Evolutionary conservation across 2,113 vertebrate species (phyloP).

Genomic region (Hymenochirus boettgeri): DNA sequence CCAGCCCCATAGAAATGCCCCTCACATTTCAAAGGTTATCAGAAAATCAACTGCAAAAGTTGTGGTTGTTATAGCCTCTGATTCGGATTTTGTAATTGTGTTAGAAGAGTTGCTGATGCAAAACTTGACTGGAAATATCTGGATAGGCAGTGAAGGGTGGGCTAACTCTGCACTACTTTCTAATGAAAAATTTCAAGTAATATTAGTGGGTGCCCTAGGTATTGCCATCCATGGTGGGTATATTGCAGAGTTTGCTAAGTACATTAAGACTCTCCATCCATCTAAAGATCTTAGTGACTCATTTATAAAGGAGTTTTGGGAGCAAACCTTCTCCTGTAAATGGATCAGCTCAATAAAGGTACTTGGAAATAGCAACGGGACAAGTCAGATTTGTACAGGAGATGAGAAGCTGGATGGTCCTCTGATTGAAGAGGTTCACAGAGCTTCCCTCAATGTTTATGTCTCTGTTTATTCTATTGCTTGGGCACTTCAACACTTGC

Average conservation of each 20-base stretch:
- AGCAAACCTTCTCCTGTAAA: too few species aligned
- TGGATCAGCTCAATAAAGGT: background rate
- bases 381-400: background rate
- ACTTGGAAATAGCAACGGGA: background rate
- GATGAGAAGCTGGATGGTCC: background rate
- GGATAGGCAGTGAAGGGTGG: too few species aligned
- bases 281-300: slow-evolving; percentile 1
- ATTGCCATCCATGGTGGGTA: slow-evolving; percentile 3
- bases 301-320: too few species aligned
- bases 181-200: too few species aligned
- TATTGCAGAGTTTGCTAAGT: slow-evolving; percentile 11
- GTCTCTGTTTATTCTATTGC: slow-evolving; percentile 5
- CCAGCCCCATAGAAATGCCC: background rate
- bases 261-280: background rate
- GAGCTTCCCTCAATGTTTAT: background rate
- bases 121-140: slow-evolving; percentile 38
- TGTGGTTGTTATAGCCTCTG: slow-evolving; percentile 13
- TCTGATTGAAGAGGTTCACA: background rate
- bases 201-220: slow-evolving; percentile 20
- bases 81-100: slow-evolving; percentile 13
- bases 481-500: slow-evolving; percentile 36
- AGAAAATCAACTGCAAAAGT: background rate
- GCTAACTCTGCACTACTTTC: slow-evolving; percentile 2
- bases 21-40: background rate
- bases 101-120: slow-evolving; percentile 22